Percentiles rank a stretch among this genome's conserved stretches.
These are phyloP conservation scores for Lepus timidus DNA, from an alignment of 2,113 vertebrate species.

Conservation along the genomic window DNA sequence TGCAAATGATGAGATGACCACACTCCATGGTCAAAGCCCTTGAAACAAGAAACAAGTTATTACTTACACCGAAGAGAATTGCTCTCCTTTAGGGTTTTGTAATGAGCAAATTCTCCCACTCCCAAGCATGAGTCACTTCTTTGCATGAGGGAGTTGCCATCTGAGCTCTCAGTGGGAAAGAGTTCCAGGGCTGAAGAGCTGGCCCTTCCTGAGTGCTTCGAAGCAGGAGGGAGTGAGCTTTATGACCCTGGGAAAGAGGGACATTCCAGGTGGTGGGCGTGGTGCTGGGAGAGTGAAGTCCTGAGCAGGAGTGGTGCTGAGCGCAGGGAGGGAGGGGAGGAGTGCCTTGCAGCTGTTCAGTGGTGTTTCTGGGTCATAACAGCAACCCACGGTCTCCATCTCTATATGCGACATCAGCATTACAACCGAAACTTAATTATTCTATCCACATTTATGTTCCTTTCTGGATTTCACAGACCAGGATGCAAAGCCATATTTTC, in stretches of 20 bases:
- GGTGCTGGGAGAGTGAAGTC: neutral
- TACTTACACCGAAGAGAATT: neutral
- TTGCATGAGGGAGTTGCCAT: neutral
- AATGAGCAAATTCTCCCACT: neutral
- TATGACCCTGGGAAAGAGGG: neutral
- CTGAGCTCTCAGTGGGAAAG: neutral
- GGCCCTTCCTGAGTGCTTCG: slow-evolving; percentile 12
- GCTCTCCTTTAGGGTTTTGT: neutral
- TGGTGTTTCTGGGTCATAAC: neutral
- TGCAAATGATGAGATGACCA: neutral
- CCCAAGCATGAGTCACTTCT: slow-evolving; percentile 41
- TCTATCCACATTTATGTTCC: no score
- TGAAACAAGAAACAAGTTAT: neutral
- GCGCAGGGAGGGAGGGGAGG: neutral
- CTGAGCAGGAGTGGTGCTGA: neutral
- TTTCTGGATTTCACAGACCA: neutral
- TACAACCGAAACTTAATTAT: neutral
- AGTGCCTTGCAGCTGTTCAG: neutral
- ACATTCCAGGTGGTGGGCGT: neutral
- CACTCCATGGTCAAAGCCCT: neutral
- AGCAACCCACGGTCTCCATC: neutral
- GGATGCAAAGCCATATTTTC: neutral
- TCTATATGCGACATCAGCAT: neutral
- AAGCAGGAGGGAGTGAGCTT: slow-evolving; percentile 57
- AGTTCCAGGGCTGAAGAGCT: neutral